phyloP scores from a whole-genome alignment of 2,797 vertebrate genomes.

The Siniperca scherzeri region DNA sequence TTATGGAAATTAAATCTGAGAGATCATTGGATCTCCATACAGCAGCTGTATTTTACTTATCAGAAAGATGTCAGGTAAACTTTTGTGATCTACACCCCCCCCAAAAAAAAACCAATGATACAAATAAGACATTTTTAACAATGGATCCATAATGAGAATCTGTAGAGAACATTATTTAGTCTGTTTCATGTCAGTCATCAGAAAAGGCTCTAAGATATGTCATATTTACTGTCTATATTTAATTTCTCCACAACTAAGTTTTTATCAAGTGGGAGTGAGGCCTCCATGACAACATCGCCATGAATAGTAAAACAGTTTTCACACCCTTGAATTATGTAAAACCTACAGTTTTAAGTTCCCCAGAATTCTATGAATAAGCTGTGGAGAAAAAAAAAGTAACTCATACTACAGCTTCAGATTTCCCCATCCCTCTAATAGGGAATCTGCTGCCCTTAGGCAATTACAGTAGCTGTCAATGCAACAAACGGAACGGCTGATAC shows the following conservation, averaged over 20 bases:
- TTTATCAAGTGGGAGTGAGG: conserved; percentile 6
- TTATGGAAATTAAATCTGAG: conserved; percentile 21
- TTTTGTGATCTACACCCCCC: background rate
- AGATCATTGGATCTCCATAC: conserved; percentile 24
- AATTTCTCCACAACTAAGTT: conserved; percentile 37
- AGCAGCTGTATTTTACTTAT: conserved; percentile 37
- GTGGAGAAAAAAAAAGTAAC: background rate
- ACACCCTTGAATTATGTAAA: conserved; percentile 29
- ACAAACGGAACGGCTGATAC: conserved; percentile 61
- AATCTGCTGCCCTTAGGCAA: conserved; percentile 66
- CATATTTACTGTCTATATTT: conserved; percentile 7
- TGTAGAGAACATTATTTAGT: conserved; percentile 28
- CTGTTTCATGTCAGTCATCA: conserved; percentile 37
- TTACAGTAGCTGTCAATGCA: conserved; percentile 71
- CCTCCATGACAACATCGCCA: background rate
- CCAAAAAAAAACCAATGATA: conserved; percentile 2
- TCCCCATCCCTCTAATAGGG: conserved; percentile 39
- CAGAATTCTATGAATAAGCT: conserved; percentile 15
- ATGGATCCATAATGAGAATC: conserved; percentile 20
- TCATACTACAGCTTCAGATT: conserved; percentile 9
- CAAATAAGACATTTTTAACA: background rate
- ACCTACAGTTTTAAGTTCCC: conserved; percentile 8
- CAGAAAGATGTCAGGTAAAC: conserved; percentile 41
- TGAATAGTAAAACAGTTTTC: conserved; percentile 10
- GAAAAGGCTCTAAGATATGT: conserved; percentile 35